Percentiles rank a stretch among this genome's conserved stretches.
Evolutionary conservation across 64 coral and sea anemone genomes (phyloP).

Genomic region (Catalaphyllia jardinei): DNA sequence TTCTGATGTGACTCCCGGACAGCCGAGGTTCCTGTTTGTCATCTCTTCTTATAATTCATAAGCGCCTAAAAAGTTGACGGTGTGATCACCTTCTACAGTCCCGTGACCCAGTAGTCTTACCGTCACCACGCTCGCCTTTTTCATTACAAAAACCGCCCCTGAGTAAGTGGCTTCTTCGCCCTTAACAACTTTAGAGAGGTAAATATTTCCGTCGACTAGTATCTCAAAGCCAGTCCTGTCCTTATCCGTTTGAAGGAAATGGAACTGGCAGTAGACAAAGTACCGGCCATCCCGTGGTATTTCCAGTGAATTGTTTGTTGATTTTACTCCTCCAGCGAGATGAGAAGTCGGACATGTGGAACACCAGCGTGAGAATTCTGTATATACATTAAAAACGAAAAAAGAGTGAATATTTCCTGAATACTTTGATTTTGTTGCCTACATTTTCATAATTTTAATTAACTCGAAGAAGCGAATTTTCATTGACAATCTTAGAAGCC

Average conservation of each 20-base stretch:
- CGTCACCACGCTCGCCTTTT: background rate
- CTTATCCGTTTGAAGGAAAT: conserved; percentile 18
- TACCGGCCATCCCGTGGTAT: conserved; percentile 4
- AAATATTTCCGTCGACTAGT: conserved; percentile 10
- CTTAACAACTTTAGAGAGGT: conserved; percentile 27
- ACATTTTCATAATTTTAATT: no score
- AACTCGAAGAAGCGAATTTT: no score
- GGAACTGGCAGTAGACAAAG: conserved; percentile 27
- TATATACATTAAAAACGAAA: no score
- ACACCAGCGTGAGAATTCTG: no score
- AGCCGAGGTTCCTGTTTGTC: background rate
- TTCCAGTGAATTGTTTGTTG: no score
- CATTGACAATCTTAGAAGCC: no score
- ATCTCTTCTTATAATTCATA: background rate
- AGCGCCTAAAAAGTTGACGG: conserved; percentile 27
- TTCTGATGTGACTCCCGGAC: no score
- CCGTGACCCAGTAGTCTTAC: conserved; percentile 32
- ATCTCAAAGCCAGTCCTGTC: conserved; percentile 42
- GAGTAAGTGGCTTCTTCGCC: conserved; percentile 47
- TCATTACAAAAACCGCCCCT: conserved; percentile 24
- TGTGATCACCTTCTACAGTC: conserved; percentile 31
- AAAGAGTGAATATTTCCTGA: no score
- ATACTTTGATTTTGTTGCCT: no score
- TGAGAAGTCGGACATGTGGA: no score
- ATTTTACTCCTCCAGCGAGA: no score